Base-by-base conservation (phyloP, 2,113 vertebrate genomes). In the Mus spicilegus region DNA sequence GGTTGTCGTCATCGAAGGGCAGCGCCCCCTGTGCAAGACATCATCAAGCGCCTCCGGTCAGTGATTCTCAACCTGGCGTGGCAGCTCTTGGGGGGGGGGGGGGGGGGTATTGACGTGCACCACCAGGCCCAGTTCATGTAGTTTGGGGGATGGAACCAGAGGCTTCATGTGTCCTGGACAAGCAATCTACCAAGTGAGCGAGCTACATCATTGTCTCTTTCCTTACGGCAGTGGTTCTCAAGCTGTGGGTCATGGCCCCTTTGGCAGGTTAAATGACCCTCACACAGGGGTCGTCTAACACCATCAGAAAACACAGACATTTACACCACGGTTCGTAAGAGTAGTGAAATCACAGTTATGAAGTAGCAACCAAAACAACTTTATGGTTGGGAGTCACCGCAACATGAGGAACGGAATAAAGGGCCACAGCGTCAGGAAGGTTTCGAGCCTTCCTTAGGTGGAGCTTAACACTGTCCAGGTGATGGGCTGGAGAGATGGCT, bases 1-100 rank as follows among this genome's bases (percentile, higher is more conserved):
- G 98, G 98, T 99, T 99, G 98, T 99, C 99, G 1, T 99, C 99
- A 49, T 99, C 99, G 61, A 99, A 99, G 72, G 99, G 99, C 95
- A 99, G 98, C 4, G 99, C 99, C 42, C 99, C 99, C 99, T 99
- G 97, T 99, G 97, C 99, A 28, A 87, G 49, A 56, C 19, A 99
- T 99, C 99, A 99, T 99, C 82, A 28, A 54, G 67, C 39, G 8
- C 33, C 63, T 54, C 4, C 30, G 80, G 54, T 17, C n/a, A 63
- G 24, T 39, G 54, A 54, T 39, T 61, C 54, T 26, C 80, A 26
- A 24, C 36, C 78, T 81, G 7, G 54, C 20, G 78, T 2, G 22
- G 22, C 11, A 7, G 36, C 22, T 19, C 33, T 36, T 56, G 7
- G 10, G 10, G 54, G 54, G 54, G 54, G 13, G 13, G 54, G 12